Evolutionary conservation across 1,140 invertebrate species (phyloP).

Genomic region (Conus betulinus): DNA sequence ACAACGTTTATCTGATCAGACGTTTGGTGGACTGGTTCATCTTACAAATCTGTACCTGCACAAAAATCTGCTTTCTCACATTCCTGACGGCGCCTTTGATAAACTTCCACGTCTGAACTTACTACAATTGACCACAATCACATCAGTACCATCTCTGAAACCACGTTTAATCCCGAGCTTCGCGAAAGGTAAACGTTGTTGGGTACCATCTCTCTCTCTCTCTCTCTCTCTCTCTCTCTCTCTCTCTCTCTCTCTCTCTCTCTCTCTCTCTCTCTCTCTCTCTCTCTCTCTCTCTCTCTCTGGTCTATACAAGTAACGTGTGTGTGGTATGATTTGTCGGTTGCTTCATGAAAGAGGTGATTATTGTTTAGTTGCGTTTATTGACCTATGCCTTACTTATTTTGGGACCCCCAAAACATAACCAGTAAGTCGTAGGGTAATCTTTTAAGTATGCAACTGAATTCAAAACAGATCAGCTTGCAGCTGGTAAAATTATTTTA

Average conservation of each 20-base stretch:
- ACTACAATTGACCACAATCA: not conserved
- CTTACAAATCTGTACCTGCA: not conserved
- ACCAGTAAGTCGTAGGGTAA: no score
- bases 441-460: no score
- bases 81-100: conserved; percentile 8
- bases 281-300: not conserved
- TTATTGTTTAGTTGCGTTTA: no score
- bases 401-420: no score
- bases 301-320: no score
- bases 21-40: not conserved
- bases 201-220: not conserved
- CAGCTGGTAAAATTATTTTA: no score
- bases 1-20: not conserved
- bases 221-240: not conserved
- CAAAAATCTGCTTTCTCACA: not conserved
- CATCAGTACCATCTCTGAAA: not conserved
- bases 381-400: no score
- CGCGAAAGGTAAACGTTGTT: not conserved
- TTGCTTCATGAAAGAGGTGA: no score
- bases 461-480: no score
- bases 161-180: not conserved
- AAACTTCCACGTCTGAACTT: not conserved
- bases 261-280: not conserved
- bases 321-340: no score
- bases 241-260: not conserved